Percentiles rank a stretch among this genome's conserved stretches.
Evolutionary conservation across 2,888 invertebrate species (phyloP).

Genomic region (Polietes domitor): DNA sequence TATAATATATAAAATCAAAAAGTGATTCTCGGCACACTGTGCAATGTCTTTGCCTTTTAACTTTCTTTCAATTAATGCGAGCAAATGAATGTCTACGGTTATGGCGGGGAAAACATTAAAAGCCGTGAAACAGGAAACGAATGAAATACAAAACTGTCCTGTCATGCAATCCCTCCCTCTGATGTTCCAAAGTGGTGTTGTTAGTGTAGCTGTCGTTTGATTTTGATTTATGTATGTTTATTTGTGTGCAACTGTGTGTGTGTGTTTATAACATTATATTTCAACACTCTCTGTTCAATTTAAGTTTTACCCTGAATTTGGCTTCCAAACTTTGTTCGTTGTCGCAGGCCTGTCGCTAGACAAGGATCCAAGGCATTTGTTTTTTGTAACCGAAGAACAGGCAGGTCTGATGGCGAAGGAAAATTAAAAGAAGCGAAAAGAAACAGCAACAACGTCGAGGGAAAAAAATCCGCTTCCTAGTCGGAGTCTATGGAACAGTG

Average conservation of each 20-base stretch:
- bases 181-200: not conserved
- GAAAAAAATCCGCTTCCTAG: not conserved
- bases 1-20: too few relatives aligned
- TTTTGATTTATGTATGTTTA: conserved; percentile 24
- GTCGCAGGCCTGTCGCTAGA: not conserved
- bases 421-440: not conserved
- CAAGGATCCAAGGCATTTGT: not conserved
- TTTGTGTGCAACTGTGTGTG: not conserved
- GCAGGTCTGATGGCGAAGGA: not conserved
- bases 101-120: not conserved
- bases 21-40: not conserved
- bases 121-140: not conserved
- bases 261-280: not conserved
- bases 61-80: conserved; percentile 27
- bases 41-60: not conserved
- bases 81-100: conserved; percentile 27
- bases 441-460: not conserved
- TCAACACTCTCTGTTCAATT: not conserved
- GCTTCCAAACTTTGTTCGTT: not conserved
- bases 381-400: not conserved
- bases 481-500: not conserved
- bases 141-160: not conserved
- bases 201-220: not conserved
- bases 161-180: not conserved
- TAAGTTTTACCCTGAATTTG: not conserved